These are phyloP conservation scores for Dryocosmus kuriphilus DNA, from an alignment of 2,888 invertebrate genomes.

Conservation along the genomic window DNA sequence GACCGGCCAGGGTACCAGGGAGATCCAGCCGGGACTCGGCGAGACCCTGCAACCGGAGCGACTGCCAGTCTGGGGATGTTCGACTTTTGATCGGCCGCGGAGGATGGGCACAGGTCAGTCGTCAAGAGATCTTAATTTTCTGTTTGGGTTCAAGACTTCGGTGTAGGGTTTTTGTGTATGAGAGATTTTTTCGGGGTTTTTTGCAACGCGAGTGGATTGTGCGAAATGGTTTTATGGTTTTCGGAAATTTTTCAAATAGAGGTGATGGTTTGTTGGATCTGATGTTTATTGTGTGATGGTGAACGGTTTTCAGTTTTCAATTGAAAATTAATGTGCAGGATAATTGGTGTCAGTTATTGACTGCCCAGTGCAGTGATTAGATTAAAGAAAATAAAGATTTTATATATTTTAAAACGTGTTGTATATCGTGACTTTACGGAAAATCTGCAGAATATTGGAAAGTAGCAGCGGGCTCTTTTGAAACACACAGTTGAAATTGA, in stretches of 20 bases:
- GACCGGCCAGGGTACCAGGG: constrained; percentile 60
- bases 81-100: constrained; percentile 76
- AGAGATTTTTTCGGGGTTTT: neutral
- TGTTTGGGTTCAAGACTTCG: constrained; percentile 42
- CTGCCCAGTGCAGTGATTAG: too few relatives aligned
- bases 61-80: constrained; percentile 65
- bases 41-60: constrained; percentile 59
- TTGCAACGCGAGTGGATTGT: neutral
- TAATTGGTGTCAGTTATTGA: too few relatives aligned
- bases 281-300: neutral
- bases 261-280: neutral
- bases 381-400: too few relatives aligned
- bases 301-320: neutral
- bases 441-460: too few relatives aligned
- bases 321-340: neutral
- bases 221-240: neutral
- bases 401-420: too few relatives aligned
- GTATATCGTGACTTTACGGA: too few relatives aligned
- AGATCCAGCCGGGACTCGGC: constrained; percentile 66
- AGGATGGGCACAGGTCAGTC: constrained; percentile 87
- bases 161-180: neutral
- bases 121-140: constrained; percentile 44
- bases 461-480: too few relatives aligned
- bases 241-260: neutral
- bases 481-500: too few relatives aligned